These are phyloP conservation scores for Pristionchus fissidentatus DNA, from an alignment of 2,888 invertebrate genomes.

Conservation along the genomic window DNA sequence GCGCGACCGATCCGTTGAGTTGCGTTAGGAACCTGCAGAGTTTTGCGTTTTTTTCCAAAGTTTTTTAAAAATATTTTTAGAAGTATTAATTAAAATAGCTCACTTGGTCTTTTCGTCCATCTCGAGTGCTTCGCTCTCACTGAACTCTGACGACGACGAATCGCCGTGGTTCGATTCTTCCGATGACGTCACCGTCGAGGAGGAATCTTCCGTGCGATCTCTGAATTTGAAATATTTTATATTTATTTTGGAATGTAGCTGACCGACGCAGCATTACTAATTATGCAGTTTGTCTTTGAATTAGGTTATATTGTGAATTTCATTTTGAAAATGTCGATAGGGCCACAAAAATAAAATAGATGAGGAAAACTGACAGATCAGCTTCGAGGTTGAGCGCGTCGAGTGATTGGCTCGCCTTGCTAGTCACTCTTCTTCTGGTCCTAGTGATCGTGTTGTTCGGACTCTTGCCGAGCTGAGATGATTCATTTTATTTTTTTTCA, in stretches of 20 bases:
- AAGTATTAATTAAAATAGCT: neutral
- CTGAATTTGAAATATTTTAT: too few relatives aligned
- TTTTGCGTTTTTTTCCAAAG: neutral
- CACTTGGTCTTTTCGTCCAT: constrained; percentile 36
- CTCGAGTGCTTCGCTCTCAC: neutral
- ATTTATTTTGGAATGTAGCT: too few relatives aligned
- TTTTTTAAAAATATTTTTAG: neutral
- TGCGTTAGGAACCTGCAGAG: constrained; percentile 19
- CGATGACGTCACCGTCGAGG: constrained; percentile 47
- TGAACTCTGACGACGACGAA: constrained; percentile 60
- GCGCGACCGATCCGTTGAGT: neutral
- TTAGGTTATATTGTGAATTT: too few relatives aligned
- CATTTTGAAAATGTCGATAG: too few relatives aligned
- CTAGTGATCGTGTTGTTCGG: neutral
- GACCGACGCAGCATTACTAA: too few relatives aligned
- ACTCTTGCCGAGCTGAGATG: constrained; percentile 30
- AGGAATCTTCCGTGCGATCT: neutral
- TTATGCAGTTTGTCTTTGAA: too few relatives aligned
- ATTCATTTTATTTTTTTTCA: neutral
- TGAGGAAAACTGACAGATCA: constrained; percentile 10
- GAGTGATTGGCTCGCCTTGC: constrained; percentile 50
- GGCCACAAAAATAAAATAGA: neutral
- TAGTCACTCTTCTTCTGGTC: constrained; percentile 33
- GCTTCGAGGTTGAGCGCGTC: constrained; percentile 48
- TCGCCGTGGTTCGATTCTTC: constrained; percentile 60